These are phyloP conservation scores for Cryptosula pallasiana DNA, from an alignment of 2,888 invertebrate species.

Conservation along the genomic window DNA sequence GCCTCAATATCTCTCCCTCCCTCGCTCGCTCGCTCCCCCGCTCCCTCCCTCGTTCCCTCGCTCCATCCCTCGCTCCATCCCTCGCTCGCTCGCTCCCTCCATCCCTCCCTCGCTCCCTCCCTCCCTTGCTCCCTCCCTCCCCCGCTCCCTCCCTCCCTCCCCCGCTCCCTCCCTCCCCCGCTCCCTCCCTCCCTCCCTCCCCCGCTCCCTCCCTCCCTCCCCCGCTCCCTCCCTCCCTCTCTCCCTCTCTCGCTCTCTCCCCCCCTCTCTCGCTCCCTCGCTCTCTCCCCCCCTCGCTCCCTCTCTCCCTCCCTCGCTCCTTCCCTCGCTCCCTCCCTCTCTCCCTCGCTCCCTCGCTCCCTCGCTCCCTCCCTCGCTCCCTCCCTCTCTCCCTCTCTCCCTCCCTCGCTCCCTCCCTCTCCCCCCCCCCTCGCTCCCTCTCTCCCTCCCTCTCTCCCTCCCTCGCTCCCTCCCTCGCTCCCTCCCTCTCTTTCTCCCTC, in stretches of 20 bases:
- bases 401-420: conserved; percentile 5
- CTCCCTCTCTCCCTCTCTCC: conserved; percentile 10
- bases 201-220: neutral
- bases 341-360: too few species aligned
- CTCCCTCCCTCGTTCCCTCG: too few species aligned
- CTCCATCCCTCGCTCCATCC: too few species aligned
- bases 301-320: conserved; percentile 21
- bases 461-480: neutral
- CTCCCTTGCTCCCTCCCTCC: too few species aligned
- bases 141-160: neutral
- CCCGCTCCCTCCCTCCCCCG: neutral
- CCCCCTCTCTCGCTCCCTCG: too few species aligned
- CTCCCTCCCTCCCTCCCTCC: conserved; percentile 24
- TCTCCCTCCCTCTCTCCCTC: neutral
- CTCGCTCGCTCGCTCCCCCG: too few species aligned
- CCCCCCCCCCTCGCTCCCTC: too few species aligned
- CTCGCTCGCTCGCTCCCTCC: neutral
- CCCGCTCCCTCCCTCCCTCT: conserved; percentile 22
- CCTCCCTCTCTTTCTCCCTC: too few species aligned
- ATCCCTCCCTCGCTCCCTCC: conserved; percentile 1
- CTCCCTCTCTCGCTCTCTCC: too few species aligned
- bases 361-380: neutral
- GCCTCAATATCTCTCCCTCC: too few species aligned
- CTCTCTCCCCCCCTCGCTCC: too few species aligned
- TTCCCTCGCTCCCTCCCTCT: too few species aligned